phyloP scores from a whole-genome alignment of 2,888 invertebrate genomes.

The Tineola bisselliella region DNA sequence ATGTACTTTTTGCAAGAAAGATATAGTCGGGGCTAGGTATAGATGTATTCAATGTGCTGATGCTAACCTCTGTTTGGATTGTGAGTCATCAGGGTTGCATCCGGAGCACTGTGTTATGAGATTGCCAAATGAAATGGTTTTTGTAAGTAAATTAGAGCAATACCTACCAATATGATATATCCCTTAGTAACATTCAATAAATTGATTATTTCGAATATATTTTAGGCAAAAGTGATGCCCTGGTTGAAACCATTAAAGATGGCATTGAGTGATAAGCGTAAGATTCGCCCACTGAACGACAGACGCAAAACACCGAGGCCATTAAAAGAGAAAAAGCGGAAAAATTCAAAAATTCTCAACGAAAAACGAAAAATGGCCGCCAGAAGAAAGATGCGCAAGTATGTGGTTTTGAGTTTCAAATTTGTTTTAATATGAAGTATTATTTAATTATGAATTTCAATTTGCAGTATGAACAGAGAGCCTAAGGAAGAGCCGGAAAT shows the following conservation, averaged over 20 bases:
- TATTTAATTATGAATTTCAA: no score
- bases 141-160: constrained; percentile 5
- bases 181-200: no score
- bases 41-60: neutral
- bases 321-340: neutral
- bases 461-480: constrained; percentile 1
- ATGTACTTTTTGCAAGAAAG: neutral
- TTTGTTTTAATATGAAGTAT: neutral
- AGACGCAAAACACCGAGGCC: neutral
- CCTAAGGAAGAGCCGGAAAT: constrained; percentile 1
- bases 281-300: neutral
- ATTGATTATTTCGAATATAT: no score
- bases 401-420: neutral
- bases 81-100: neutral
- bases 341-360: neutral
- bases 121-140: neutral
- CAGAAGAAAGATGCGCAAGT: neutral
- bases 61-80: neutral
- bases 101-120: constrained; percentile 10
- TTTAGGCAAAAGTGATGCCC: constrained; percentile 3
- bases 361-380: neutral
- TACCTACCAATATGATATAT: no score
- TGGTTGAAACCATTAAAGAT: constrained; percentile 6
- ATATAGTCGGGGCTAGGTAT: neutral
- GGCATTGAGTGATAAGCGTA: constrained; percentile 3